These are phyloP conservation scores for Augiades crinisus DNA, from an alignment of 2,888 invertebrate species.

Conservation along the genomic window DNA sequence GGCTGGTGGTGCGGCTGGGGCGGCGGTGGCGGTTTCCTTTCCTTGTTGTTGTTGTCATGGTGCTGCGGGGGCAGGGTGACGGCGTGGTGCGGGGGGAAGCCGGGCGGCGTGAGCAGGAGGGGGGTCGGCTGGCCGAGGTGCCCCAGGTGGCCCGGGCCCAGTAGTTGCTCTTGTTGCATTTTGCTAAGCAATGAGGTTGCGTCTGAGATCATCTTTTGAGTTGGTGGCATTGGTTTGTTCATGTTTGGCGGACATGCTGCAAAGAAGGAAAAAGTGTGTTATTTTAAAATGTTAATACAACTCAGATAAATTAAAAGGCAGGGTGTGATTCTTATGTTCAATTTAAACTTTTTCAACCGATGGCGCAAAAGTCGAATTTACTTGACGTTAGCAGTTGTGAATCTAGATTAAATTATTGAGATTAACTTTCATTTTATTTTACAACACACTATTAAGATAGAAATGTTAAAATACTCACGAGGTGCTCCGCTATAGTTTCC, in stretches of 20 bases:
- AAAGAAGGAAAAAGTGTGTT: conserved; percentile 48
- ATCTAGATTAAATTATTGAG: no score
- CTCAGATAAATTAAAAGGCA: no score
- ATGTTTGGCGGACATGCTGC: conserved; percentile 84
- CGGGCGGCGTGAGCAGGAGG: conserved; percentile 88
- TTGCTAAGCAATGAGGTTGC: conserved; percentile 84
- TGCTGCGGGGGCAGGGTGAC: conserved; percentile 85
- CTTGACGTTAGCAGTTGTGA: no score
- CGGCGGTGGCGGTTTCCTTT: conserved; percentile 78
- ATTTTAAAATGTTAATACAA: no score
- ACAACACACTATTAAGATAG: background rate
- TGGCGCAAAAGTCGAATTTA: no score
- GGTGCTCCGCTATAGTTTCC: conserved; percentile 94
- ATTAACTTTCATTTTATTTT: no score
- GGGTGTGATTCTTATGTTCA: no score
- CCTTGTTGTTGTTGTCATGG: conserved; percentile 77
- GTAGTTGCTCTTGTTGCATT: conserved; percentile 85
- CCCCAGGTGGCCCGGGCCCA: conserved; percentile 79
- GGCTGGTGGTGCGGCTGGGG: conserved; percentile 83
- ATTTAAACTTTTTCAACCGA: no score
- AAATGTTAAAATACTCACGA: conserved; percentile 80
- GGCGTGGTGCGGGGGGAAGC: conserved; percentile 88
- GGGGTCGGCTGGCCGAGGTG: conserved; percentile 80
- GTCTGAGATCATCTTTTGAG: conserved; percentile 89
- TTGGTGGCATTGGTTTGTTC: conserved; percentile 89